Conservation (phyloP, 53 echinoderm and acorn worm genomes). For the Temnopleurus reevesii region DNA sequence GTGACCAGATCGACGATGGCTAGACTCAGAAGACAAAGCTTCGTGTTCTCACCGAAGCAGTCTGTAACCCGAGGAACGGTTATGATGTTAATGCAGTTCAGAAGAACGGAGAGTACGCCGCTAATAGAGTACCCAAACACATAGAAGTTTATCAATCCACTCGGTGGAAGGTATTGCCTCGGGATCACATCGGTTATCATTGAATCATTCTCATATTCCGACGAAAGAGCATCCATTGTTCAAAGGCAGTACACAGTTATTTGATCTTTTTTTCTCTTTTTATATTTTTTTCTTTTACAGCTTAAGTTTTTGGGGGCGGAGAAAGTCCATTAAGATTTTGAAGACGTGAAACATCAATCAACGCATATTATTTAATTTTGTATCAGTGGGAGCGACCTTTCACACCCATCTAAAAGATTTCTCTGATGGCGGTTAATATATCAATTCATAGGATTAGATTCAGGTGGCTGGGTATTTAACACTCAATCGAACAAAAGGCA, state of each 20-base stretch:
- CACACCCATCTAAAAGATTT: too few relatives aligned
- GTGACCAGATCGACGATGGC: conserved; percentile 10
- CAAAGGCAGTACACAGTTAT: neutral
- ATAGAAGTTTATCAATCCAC: neutral
- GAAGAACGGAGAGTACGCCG: neutral
- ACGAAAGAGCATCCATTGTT: neutral
- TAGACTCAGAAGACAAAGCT: conserved; percentile 9
- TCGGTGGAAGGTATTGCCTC: neutral
- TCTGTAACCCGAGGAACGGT: neutral
- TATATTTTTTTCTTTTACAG: neutral
- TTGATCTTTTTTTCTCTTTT: neutral
- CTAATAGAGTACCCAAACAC: neutral
- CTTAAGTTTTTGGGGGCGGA: too few relatives aligned
- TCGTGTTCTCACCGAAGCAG: conserved; percentile 38
- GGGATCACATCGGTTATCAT: neutral
- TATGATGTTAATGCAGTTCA: neutral
- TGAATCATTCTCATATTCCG: neutral
- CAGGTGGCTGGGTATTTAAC: too few relatives aligned
- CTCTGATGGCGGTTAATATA: too few relatives aligned
- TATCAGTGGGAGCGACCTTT: neutral
- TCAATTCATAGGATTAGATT: too few relatives aligned
- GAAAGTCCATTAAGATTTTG: neutral
- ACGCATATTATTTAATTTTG: neutral
- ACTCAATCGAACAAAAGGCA: too few relatives aligned
- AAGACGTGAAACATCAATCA: too few relatives aligned